These are phyloP conservation scores for Rhinoderma darwinii DNA, from an alignment of 2,113 vertebrate species.

Conservation along the genomic window DNA sequence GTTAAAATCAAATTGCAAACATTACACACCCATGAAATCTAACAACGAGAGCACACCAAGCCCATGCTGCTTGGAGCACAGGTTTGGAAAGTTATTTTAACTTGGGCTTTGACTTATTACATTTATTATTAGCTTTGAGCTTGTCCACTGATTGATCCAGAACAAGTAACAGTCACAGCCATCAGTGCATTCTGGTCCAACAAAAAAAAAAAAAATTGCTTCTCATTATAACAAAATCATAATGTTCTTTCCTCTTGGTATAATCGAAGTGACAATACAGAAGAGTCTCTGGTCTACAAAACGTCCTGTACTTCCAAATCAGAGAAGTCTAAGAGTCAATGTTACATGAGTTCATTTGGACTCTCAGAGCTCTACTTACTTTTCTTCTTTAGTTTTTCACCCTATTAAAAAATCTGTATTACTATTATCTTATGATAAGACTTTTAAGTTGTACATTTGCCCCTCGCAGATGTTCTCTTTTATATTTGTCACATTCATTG, in stretches of 20 bases:
- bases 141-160: conserved; percentile 7
- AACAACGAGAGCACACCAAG: not conserved
- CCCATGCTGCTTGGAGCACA: conserved; percentile 31
- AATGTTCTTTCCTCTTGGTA: conserved; percentile 24
- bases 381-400: not conserved
- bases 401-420: not conserved
- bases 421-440: not conserved
- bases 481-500: not conserved
- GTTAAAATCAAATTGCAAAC: conserved; percentile 13
- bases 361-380: not conserved
- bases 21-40: conserved; percentile 15
- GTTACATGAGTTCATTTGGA: not conserved
- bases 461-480: not conserved
- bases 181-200: not conserved
- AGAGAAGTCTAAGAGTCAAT: not conserved
- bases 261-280: not conserved
- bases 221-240: conserved; percentile 12
- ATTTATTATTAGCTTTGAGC: conserved; percentile 16
- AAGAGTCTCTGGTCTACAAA: not conserved
- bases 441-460: not conserved
- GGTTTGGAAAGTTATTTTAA: conserved; percentile 24
- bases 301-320: not conserved
- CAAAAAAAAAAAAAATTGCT: not conserved
- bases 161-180: not conserved
- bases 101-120: conserved; percentile 25